Conservation (phyloP, 2,113 vertebrate genomes). For the Lamprologus speciosus region DNA sequence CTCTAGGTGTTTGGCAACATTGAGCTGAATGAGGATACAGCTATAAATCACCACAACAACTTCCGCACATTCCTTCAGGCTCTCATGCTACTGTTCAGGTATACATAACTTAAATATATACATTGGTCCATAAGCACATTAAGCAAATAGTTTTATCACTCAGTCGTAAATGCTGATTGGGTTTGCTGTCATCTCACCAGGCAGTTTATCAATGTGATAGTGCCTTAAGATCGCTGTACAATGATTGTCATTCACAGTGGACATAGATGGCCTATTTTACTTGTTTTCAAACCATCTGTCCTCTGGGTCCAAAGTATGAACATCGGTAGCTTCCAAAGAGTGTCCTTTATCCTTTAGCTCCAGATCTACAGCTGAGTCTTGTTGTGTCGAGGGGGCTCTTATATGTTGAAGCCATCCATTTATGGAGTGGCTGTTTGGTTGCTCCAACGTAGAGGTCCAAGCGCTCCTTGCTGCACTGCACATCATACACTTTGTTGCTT, state of each 20-base stretch:
- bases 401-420: not conserved
- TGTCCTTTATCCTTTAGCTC: not conserved
- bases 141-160: not conserved
- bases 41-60: slow-evolving; percentile 93
- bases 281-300: not conserved
- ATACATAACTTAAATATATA: not conserved
- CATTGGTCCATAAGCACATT: not conserved
- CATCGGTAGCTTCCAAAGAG: not conserved
- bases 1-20: slow-evolving; percentile 94
- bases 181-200: not conserved
- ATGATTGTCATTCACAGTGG: not conserved
- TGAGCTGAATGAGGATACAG: slow-evolving; percentile 83
- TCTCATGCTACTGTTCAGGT: slow-evolving; percentile 93
- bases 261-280: not conserved
- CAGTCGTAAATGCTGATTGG: not conserved
- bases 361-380: not conserved
- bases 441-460: not conserved
- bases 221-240: not conserved
- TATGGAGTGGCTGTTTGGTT: not conserved
- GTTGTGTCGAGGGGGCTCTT: not conserved
- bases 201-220: not conserved
- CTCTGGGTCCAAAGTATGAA: not conserved
- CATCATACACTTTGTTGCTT: not conserved
- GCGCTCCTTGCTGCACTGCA: not conserved
- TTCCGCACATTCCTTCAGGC: slow-evolving; percentile 93